Conservation (phyloP, 1,140 invertebrate species). For the Drosophila baimaii region DNA sequence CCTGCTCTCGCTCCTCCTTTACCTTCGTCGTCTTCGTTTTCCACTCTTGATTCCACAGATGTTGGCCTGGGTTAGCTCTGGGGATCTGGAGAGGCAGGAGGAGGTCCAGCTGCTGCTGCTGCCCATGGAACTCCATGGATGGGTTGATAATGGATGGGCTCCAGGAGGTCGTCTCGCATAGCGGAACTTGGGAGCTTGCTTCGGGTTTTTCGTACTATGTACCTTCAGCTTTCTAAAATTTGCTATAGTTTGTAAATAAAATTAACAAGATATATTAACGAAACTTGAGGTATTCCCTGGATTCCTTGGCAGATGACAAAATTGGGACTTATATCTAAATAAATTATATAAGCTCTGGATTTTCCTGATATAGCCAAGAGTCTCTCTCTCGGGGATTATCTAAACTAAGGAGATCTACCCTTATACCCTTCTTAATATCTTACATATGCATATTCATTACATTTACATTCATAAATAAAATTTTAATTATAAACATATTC, state of each 20-base stretch:
- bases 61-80: slow-evolving; percentile 4
- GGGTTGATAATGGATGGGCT: neutral
- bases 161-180: neutral
- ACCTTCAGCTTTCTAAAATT: neutral
- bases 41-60: slow-evolving; percentile 13
- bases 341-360: no score
- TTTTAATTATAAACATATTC: no score
- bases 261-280: neutral
- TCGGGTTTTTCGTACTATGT: no score
- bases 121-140: neutral
- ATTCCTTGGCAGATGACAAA: no score
- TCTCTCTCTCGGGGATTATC: no score
- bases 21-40: neutral
- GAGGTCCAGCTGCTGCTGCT: slow-evolving; percentile 29
- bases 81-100: neutral
- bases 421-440: no score
- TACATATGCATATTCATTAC: no score
- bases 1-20: neutral
- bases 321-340: no score
- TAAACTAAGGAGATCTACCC: no score
- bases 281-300: neutral
- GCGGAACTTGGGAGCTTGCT: neutral
- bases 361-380: no score
- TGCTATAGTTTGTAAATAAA: no score
- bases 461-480: no score